Base-by-base conservation (phyloP, 2,888 invertebrate genomes). In the Frankliniella intonsa region DNA sequence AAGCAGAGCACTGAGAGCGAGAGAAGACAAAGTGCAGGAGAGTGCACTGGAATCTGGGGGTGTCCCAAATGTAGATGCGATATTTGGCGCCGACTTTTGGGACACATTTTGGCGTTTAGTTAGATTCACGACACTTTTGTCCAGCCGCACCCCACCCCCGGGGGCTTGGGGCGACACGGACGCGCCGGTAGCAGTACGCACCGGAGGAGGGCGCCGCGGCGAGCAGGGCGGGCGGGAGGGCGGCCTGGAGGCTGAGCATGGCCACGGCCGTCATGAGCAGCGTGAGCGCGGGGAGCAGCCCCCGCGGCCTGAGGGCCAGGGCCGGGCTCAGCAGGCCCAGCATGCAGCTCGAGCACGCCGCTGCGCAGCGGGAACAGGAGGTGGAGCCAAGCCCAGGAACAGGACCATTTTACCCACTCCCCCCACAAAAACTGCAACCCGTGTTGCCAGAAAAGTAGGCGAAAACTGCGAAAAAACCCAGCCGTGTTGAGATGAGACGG, bases 211-310 rank as follows among this genome's bases (percentile, higher is more conserved):
- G 69, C 69, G 9, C 69, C 22, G 25, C 25, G 69, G 69, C 69
- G 22, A 25, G 11, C 11, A 76, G 1, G 69, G 69, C 12, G 69
- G 25, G 22, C 22, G 69, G 69, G 22, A 25, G n/a, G 22, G 69
- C n/a, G 69, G 69, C 69, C 25, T 76, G 69, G 11, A 76, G 69
- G 69, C 69, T 76, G 69, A 76, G 25, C 11, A 76, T 22, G 22
- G 69, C n/a, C 69, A 76, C 25, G 69, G 69, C 69, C 22, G 69
- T 76, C 69, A 76, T 22, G 25, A 76, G 22, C 11, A 76, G 22
- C 22, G 12, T 22, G 69, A 76, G 25, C 22, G 69, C 22, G 11
- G 69, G 22, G 22, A 76, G 2, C 25, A 25, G 22, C 10, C 22
- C 25, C 69, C 69, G 25, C 25, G 25, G 69, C 25, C 62, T 5